Evolutionary conservation across 2,888 invertebrate species (phyloP), one percentile per base, ranked within the genome.

Genomic region (Nemapogon koenigi): DNA sequence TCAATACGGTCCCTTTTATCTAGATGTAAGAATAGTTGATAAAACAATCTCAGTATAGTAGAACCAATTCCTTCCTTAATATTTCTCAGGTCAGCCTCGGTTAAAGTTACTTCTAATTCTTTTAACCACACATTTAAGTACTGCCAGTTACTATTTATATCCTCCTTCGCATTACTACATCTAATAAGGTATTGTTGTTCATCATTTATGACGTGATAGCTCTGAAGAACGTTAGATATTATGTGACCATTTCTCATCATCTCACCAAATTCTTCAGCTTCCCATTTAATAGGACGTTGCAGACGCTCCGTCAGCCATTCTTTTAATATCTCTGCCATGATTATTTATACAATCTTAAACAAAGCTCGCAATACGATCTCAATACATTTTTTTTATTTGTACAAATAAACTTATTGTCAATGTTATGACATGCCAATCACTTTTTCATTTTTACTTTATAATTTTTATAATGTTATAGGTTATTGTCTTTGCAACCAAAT

Each of bases 281-380:
- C 69, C 65, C 82, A 75, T 49, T 78, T 75, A 38, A 86, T 67
- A 8, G 81, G 62, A 35, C 73, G 55, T 13, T 83, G 82, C 17
- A 86, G 54, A 42, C 82, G 65, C 41, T 81, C 72, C 19, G 79
- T 68, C 15, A 87, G 52, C 87, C 86, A 87, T 51, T 76, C 73
- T 53, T 80, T 76, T 45, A 86, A 61, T 51, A 84, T 70, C 55
- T 83, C 82, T 41, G 80, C 76, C 85, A 85, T 86, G 40, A 28
- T 35, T 33, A 50, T 16, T 17, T 3, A 30, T 29, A 6, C 4
- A 38, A 16, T 16, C 10, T 3, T n/a, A n/a, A n/a, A n/a, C n/a
- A n/a, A n/a, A n/a, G n/a, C n/a, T n/a, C n/a, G n/a, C n/a, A n/a
- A n/a, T n/a, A n/a, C n/a, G n/a, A n/a, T n/a, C n/a, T n/a, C n/a